phyloP scores from a whole-genome alignment of 2,888 invertebrate genomes.

The Eristalis tenax region DNA sequence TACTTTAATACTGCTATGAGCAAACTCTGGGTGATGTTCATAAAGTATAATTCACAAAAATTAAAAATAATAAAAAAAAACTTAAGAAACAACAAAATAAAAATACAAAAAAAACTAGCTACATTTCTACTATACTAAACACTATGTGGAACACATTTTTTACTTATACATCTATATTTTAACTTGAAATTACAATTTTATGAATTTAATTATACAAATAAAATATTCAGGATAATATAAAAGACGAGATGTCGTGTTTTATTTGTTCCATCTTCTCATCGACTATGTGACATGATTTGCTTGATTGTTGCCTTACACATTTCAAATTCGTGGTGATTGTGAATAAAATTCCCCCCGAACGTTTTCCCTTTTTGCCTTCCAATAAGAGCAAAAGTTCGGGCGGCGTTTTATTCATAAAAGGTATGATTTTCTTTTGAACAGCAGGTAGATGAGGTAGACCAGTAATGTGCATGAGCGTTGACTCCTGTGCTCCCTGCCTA shows the following conservation, averaged over 20 bases:
- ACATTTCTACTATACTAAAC: slow-evolving; percentile 76
- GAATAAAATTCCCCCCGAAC: too few species aligned
- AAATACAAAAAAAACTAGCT: slow-evolving; percentile 71
- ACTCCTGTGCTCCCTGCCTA: too few species aligned
- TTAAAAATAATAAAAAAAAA: slow-evolving; percentile 10
- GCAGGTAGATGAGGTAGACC: too few species aligned
- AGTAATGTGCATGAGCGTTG: too few species aligned
- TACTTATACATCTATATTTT: slow-evolving; percentile 72
- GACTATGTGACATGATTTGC: too few species aligned
- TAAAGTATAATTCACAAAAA: slow-evolving; percentile 69
- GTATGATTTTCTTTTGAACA: too few species aligned
- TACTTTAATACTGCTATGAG: slow-evolving; percentile 71
- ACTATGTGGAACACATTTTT: slow-evolving; percentile 72
- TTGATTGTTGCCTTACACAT: too few species aligned
- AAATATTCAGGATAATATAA: slow-evolving; percentile 70
- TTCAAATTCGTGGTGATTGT: too few species aligned
- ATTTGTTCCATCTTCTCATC: neutral
- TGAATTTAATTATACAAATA: slow-evolving; percentile 72
- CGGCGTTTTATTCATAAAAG: too few species aligned
- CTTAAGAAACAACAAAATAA: slow-evolving; percentile 15
- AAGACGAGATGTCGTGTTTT: slow-evolving; percentile 20
- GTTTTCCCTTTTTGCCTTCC: too few species aligned
- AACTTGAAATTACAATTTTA: slow-evolving; percentile 71
- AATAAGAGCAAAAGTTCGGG: too few species aligned
- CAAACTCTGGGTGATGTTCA: slow-evolving; percentile 70